A percentile compares a stretch with the other conserved stretches of the same genome.
Evolutionary conservation across 2,888 invertebrate species (phyloP).

Genomic region (Allacma fusca): DNA sequence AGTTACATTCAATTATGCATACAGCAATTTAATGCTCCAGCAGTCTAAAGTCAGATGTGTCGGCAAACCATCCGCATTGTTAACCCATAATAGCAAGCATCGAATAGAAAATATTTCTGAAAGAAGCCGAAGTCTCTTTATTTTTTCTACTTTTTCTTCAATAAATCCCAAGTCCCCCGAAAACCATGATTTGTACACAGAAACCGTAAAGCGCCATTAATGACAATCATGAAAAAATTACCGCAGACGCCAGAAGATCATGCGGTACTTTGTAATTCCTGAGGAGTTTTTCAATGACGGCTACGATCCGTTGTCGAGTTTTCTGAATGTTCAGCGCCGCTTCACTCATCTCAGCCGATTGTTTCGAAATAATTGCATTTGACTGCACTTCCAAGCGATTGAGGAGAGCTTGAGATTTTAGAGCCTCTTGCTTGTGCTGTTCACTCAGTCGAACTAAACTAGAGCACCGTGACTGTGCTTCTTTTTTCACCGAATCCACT

Average conservation of each 20-base stretch:
- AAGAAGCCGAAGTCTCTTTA: too few species aligned
- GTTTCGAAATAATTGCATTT: conserved; percentile 46
- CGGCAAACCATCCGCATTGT: too few species aligned
- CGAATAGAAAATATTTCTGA: too few species aligned
- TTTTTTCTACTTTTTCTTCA: too few species aligned
- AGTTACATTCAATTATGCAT: too few species aligned
- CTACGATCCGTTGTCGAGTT: conserved; percentile 50
- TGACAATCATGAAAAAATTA: conserved; percentile 28
- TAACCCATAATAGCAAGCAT: too few species aligned
- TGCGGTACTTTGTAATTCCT: conserved; percentile 59
- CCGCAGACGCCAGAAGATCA: conserved; percentile 48
- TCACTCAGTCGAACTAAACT: conserved; percentile 58
- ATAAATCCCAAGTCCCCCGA: too few species aligned
- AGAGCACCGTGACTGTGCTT: conserved; percentile 49
- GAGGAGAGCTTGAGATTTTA: conserved; percentile 57
- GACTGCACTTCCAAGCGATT: conserved; percentile 56
- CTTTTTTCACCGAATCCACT: conserved; percentile 52
- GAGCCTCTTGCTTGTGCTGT: conserved; percentile 60
- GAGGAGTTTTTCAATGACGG: conserved; percentile 54
- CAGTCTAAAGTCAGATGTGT: too few species aligned
- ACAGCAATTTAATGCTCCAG: too few species aligned
- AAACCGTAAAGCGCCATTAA: too few species aligned
- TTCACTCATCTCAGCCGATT: conserved; percentile 51
- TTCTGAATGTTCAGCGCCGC: conserved; percentile 50
- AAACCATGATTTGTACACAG: too few species aligned